These are phyloP conservation scores for Turdus rufiventris DNA, from an alignment of 2,113 vertebrate species.

Conservation along the genomic window DNA sequence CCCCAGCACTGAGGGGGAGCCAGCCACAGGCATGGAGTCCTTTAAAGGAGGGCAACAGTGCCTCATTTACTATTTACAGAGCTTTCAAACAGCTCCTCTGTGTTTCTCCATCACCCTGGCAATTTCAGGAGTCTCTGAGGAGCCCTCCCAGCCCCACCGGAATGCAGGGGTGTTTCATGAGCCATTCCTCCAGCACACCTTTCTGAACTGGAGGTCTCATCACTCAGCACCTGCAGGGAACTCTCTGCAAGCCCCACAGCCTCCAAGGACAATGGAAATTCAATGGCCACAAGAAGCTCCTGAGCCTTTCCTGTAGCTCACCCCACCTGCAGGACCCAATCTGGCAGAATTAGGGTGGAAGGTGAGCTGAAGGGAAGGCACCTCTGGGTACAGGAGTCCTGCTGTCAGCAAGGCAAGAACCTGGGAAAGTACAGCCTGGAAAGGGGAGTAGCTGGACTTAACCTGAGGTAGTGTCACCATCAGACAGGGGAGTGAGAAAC, in stretches of 20 bases:
- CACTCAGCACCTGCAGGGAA: neutral
- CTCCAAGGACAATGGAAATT: neutral
- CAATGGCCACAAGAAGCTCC: neutral
- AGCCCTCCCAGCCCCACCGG: neutral
- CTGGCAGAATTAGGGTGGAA: neutral
- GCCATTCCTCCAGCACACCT: neutral
- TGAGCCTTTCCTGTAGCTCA: neutral
- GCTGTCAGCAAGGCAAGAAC: neutral
- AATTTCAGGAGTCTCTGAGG: neutral
- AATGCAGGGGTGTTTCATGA: fast-evolving
- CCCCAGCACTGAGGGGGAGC: neutral
- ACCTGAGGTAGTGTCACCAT: neutral
- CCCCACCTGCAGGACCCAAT: fast-evolving
- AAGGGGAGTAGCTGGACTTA: neutral
- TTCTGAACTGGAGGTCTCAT: neutral
- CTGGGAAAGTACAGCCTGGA: neutral
- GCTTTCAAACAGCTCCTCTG: neutral
- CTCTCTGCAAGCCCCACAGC: neutral
- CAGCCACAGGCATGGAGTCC: neutral
- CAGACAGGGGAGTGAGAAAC: neutral
- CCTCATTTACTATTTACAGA: neutral
- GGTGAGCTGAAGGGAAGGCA: neutral
- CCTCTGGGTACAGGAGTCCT: neutral
- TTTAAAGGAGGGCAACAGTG: fast-evolving
- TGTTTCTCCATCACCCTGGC: neutral